Evolutionary conservation across 1,140 invertebrate species (phyloP), one percentile per base, ranked within the genome.

Genomic region (Goniozus legneri): DNA sequence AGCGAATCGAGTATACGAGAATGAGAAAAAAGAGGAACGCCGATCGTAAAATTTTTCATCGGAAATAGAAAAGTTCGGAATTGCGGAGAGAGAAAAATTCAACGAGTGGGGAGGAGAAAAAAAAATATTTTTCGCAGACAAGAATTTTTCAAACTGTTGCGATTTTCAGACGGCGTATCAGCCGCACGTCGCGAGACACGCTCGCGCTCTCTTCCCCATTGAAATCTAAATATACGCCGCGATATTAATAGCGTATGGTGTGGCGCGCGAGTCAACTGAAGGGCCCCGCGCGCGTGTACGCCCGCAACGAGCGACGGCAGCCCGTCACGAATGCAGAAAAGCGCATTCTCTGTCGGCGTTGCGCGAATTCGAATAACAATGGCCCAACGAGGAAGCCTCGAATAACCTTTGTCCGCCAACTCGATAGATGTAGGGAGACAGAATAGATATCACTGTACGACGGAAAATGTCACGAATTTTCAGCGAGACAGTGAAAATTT

Each of bases 221-320:
- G 65, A 67, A 64, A 56, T 56, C 66, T 71, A 71, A 71, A 70
- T 71, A 70, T 71, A 71, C 56, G 55, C 52, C 52, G 46, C 51
- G 63, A 62, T 71, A 71, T 71, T 69, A 68, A 71, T 71, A 71
- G 69, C 56, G 46, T 59, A 63, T 56, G 49, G 55, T 57, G 48
- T 52, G 54, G 50, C 56, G 35, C 36, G n/a, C n/a, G n/a, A n/a
- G n/a, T n/a, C 53, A 53, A 53, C 58, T 56, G 44, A 60, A 52
- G 56, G 48, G 46, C 52, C 44, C 39, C 48, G n/a, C n/a, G n/a
- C n/a, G n/a, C 50, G 55, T 46, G 54, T 57, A 62, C 45, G 57
- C 49, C 41, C 44, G 39, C 53, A 48, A 57, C 44, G 57, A 51
- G 19, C 43, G 27, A 32, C 35, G 52, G 19, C 42, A 46, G 24